Conservation (phyloP, 2,113 vertebrate genomes). For the Butorides virescens region DNA sequence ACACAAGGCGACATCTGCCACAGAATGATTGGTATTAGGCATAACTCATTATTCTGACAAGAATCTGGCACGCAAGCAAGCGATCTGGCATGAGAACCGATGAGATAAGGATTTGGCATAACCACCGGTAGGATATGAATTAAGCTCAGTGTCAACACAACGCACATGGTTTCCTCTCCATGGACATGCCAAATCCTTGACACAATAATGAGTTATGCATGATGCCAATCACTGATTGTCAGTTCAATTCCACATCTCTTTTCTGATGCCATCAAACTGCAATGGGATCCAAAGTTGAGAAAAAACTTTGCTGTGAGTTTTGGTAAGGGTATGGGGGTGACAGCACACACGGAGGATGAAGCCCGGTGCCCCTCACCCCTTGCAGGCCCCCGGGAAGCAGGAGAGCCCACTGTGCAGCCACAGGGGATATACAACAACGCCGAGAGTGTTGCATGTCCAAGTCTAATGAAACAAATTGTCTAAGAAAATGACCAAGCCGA, state of each 20-base stretch:
- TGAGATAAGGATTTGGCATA: slow-evolving; percentile 55
- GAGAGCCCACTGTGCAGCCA: background rate
- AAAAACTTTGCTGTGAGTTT: background rate
- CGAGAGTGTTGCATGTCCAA: fast-evolving
- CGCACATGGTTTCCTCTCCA: slow-evolving; percentile 29
- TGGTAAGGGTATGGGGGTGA: background rate
- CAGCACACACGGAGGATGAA: background rate
- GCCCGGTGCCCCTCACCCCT: background rate
- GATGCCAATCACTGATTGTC: slow-evolving; percentile 42
- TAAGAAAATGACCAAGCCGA: background rate
- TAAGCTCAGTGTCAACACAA: slow-evolving; percentile 38
- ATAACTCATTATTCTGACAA: slow-evolving; percentile 58
- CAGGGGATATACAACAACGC: background rate
- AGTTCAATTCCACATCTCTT: slow-evolving; percentile 28
- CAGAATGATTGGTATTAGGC: slow-evolving; percentile 34
- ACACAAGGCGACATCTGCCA: slow-evolving; percentile 42
- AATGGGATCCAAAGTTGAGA: background rate
- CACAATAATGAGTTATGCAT: slow-evolving; percentile 36
- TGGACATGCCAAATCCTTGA: slow-evolving; percentile 51
- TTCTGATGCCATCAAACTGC: slow-evolving; percentile 20
- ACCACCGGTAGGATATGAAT: slow-evolving; percentile 8
- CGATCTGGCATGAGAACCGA: background rate
- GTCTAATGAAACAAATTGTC: background rate
- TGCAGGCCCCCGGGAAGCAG: background rate
- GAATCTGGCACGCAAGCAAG: slow-evolving; percentile 13